Percentiles rank a stretch among this genome's conserved stretches.
phyloP scores from a whole-genome alignment of 2,888 invertebrate genomes.

The Lysandra bellargus region DNA sequence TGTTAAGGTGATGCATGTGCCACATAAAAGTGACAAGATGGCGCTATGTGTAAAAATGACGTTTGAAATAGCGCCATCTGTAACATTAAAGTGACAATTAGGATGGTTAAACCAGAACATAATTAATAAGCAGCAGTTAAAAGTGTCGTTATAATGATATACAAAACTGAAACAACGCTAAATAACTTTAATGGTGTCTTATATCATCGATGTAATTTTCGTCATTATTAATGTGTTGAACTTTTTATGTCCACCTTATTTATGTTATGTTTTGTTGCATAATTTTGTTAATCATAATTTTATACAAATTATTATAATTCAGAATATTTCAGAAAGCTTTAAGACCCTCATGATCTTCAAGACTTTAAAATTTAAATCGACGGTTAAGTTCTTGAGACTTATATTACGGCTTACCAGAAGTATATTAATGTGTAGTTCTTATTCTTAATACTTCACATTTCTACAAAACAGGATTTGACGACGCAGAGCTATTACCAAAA shows the following conservation, averaged over 20 bases:
- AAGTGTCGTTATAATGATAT: slow-evolving; percentile 54
- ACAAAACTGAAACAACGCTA: slow-evolving; percentile 58
- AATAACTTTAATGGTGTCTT: slow-evolving; percentile 55
- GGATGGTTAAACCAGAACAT: slow-evolving; percentile 62
- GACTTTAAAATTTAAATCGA: background rate
- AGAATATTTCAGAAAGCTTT: background rate
- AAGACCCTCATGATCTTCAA: background rate
- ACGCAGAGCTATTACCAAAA: slow-evolving; percentile 12
- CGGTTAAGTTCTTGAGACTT: background rate
- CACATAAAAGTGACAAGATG: slow-evolving; percentile 63
- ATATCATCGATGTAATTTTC: slow-evolving; percentile 42
- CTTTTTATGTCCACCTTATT: slow-evolving; percentile 9
- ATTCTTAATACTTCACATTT: background rate
- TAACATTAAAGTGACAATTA: slow-evolving; percentile 69
- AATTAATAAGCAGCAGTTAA: slow-evolving; percentile 67
- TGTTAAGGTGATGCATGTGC: slow-evolving; percentile 51
- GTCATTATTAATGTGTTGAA: slow-evolving; percentile 30
- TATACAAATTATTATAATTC: background rate
- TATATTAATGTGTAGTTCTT: background rate
- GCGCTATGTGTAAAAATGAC: slow-evolving; percentile 62
- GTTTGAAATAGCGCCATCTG: slow-evolving; percentile 65
- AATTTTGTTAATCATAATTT: background rate
- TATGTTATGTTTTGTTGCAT: slow-evolving; percentile 6
- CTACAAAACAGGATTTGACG: background rate
- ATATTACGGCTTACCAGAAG: background rate